Conservation (phyloP, 2,888 invertebrate species). For the Venusia cambrica region DNA sequence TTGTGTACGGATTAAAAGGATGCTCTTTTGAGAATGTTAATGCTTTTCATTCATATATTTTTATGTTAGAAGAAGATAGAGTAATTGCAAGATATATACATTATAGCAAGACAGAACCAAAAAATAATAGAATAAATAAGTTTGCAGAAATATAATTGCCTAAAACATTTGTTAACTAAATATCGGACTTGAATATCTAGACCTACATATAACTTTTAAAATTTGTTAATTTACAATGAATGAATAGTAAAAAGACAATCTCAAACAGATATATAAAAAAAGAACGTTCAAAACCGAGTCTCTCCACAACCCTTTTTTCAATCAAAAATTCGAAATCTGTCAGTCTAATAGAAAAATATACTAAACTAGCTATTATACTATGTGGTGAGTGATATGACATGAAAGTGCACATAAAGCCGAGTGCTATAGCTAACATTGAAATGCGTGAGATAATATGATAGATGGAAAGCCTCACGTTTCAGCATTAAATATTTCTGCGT, state of each 20-base stretch:
- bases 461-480: constrained; percentile 2
- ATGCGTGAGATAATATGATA: constrained; percentile 15
- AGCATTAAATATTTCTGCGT: constrained; percentile 13
- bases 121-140: too few relatives aligned
- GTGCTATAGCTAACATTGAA: constrained; percentile 29
- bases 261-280: constrained; percentile 25
- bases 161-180: too few relatives aligned
- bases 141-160: too few relatives aligned
- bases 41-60: constrained; percentile 17
- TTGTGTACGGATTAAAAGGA: constrained; percentile 27
- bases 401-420: constrained; percentile 40
- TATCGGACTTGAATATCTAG: too few relatives aligned
- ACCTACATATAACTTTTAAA: too few relatives aligned
- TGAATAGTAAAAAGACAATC: constrained; percentile 25
- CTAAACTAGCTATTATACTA: constrained; percentile 23
- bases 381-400: constrained; percentile 35
- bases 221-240: too few relatives aligned
- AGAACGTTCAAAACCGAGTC: constrained; percentile 45
- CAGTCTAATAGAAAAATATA: constrained; percentile 22
- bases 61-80: constrained; percentile 13
- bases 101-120: too few relatives aligned
- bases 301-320: constrained; percentile 73
- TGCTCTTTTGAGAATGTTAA: constrained; percentile 47
- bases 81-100: too few relatives aligned
- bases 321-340: constrained; percentile 18